Evolutionary conservation across 2,888 invertebrate species (phyloP).

Genomic region (Mythimna impura): DNA sequence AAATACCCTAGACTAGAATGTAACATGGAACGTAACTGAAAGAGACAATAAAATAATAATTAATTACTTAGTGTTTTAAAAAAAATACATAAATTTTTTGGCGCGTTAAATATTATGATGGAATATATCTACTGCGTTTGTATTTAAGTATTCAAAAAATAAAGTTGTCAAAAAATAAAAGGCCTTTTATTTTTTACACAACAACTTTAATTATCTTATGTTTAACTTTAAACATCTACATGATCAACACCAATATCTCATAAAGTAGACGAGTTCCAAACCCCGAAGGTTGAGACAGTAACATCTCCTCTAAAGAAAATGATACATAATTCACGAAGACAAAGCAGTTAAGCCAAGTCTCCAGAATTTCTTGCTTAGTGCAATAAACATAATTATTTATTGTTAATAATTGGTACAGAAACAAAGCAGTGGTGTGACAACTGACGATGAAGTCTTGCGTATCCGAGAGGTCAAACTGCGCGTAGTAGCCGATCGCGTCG

Average conservation of each 20-base stretch:
- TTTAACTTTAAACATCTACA: neutral
- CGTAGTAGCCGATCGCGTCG: conserved; percentile 92
- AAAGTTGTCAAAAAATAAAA: too few species aligned
- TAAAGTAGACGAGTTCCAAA: too few species aligned
- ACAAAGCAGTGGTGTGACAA: conserved; percentile 84
- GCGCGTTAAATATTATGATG: too few species aligned
- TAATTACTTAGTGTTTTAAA: too few species aligned
- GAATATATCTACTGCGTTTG: too few species aligned
- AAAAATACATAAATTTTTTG: too few species aligned
- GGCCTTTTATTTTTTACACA: too few species aligned
- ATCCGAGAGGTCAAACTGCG: conserved; percentile 91
- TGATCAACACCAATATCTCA: neutral
- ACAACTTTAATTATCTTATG: too few species aligned
- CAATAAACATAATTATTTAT: neutral
- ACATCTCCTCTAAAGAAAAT: neutral
- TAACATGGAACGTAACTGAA: too few species aligned
- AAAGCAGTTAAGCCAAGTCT: neutral
- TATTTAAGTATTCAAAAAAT: too few species aligned
- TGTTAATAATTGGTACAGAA: conserved; percentile 73
- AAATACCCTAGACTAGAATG: too few species aligned
- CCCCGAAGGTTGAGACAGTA: neutral
- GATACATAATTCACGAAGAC: neutral
- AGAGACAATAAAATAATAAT: too few species aligned
- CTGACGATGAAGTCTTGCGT: conserved; percentile 85
- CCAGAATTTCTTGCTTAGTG: neutral